These are phyloP conservation scores for Drosophila mulleri DNA, from an alignment of 2,888 invertebrate genomes.

Conservation along the genomic window DNA sequence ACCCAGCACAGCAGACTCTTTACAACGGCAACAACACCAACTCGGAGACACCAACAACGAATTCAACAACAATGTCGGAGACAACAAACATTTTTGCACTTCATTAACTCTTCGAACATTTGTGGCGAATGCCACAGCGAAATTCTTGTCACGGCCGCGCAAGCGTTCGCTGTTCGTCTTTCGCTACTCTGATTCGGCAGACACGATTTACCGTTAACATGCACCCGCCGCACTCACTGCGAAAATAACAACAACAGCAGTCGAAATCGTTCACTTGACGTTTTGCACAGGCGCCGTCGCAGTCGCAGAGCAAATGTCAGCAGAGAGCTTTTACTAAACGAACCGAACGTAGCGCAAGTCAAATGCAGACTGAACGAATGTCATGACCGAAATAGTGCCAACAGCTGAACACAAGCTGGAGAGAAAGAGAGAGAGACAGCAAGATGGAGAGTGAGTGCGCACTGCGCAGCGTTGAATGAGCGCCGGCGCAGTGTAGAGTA, in stretches of 20 bases:
- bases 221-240: conserved; percentile 31
- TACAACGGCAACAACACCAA: conserved; percentile 35
- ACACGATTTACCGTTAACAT: conserved; percentile 57
- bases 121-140: conserved; percentile 63
- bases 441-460: conserved; percentile 9
- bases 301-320: conserved; percentile 14
- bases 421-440: conserved; percentile 8
- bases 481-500: background rate
- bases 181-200: conserved; percentile 34
- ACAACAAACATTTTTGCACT: conserved; percentile 73
- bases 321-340: conserved; percentile 49
- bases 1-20: conserved; percentile 33
- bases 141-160: conserved; percentile 51
- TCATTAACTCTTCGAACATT: conserved; percentile 75
- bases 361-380: conserved; percentile 82
- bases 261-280: conserved; percentile 50
- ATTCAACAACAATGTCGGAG: conserved; percentile 27
- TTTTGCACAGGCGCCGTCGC: conserved; percentile 28
- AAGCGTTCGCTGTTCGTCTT: conserved; percentile 1
- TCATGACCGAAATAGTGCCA: conserved; percentile 75
- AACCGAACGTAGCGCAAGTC: conserved; percentile 74
- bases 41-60: conserved; percentile 47
- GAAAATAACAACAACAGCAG: conserved; percentile 23
- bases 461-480: background rate
- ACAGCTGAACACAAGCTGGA: conserved; percentile 38